Conservation (phyloP, 2,113 vertebrate genomes). For the Semicossyphus pulcher region DNA sequence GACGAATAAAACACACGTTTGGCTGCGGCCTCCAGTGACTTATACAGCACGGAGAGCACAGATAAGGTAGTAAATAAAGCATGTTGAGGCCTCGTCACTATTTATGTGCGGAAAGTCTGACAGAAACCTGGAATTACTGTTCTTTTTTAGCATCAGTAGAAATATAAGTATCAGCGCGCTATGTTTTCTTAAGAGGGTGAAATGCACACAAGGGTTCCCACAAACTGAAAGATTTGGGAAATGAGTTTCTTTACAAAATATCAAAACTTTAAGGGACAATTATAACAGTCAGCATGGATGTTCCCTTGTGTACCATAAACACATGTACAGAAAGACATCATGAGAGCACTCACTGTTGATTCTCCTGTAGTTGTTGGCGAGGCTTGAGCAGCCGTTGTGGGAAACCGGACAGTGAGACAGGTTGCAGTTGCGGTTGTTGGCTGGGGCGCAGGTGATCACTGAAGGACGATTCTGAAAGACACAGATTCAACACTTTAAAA, state of each 20-base stretch:
- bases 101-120: not conserved
- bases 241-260: not conserved
- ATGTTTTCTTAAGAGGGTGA: slow-evolving; percentile 15
- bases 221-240: slow-evolving; percentile 4
- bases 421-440: slow-evolving; percentile 96
- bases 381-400: slow-evolving; percentile 90
- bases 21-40: slow-evolving; percentile 5
- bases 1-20: slow-evolving; percentile 32
- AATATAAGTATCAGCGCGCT: too few relatives aligned
- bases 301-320: too few relatives aligned
- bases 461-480: slow-evolving; percentile 93
- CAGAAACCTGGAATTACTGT: not conserved
- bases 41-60: slow-evolving; percentile 26
- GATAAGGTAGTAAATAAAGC: slow-evolving; percentile 18
- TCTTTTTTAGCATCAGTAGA: not conserved
- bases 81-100: not conserved
- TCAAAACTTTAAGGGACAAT: not conserved
- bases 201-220: slow-evolving; percentile 1
- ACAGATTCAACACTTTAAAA: slow-evolving; percentile 4
- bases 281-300: too few relatives aligned
- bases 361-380: slow-evolving; percentile 88
- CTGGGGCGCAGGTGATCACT: slow-evolving; percentile 96
- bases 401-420: slow-evolving; percentile 94
- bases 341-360: slow-evolving; percentile 87
- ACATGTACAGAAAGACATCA: too few relatives aligned